These are phyloP conservation scores for Vulpes vulpes DNA, from an alignment of 2,113 vertebrate species.

Conservation along the genomic window DNA sequence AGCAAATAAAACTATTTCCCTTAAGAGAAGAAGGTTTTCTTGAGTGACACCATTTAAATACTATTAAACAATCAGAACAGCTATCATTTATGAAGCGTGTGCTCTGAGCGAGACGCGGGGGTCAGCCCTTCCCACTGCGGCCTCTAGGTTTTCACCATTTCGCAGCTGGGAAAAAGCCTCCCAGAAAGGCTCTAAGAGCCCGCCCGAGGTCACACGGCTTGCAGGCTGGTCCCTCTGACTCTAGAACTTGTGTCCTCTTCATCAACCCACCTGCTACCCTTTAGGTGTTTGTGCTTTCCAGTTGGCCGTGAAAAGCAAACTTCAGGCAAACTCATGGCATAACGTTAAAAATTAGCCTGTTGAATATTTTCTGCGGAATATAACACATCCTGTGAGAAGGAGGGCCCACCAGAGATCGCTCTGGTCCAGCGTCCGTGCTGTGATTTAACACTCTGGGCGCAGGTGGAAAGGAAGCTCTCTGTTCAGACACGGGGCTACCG, in stretches of 20 bases:
- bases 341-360: not conserved
- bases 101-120: not conserved
- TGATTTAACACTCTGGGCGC: fast-evolving
- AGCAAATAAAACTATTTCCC: not conserved
- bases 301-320: not conserved
- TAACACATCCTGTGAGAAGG: not conserved
- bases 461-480: not conserved
- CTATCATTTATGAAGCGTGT: not conserved
- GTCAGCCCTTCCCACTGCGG: not conserved
- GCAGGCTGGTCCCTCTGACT: not conserved
- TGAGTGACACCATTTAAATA: not conserved
- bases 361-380: not conserved
- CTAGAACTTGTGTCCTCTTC: not conserved
- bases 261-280: not conserved
- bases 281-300: fast-evolving
- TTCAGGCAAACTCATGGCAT: not conserved
- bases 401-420: fast-evolving
- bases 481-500: not conserved
- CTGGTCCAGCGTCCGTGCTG: not conserved
- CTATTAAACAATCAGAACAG: not conserved
- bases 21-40: not conserved
- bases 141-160: not conserved
- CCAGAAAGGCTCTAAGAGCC: not conserved
- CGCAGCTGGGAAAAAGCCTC: not conserved
- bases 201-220: not conserved